Conservation (phyloP, 2,113 vertebrate genomes). For the Cyphomyrus discorhynchus region DNA sequence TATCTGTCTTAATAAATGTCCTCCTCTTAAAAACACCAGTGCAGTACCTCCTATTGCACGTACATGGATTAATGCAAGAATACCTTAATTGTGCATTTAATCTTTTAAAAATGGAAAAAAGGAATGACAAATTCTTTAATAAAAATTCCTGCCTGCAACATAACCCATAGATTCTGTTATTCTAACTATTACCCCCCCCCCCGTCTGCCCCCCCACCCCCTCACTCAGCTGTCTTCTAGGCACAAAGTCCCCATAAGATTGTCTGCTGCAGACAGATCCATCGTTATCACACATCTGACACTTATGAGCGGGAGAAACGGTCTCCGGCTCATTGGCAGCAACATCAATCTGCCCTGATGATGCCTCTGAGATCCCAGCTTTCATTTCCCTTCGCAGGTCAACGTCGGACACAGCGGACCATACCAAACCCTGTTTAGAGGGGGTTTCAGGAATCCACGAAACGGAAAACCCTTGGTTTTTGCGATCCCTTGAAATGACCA, state of each 20-base stretch:
- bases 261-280: slow-evolving; percentile 32
- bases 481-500: neutral
- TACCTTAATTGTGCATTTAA: neutral
- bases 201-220: neutral
- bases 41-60: neutral
- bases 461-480: neutral
- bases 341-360: slow-evolving; percentile 40
- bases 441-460: neutral
- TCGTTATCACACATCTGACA: slow-evolving; percentile 41
- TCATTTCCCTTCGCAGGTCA: slow-evolving; percentile 21
- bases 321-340: slow-evolving; percentile 44
- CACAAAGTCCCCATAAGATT: neutral
- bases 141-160: neutral
- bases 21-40: neutral
- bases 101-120: neutral
- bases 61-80: neutral
- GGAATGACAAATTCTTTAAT: neutral
- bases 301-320: slow-evolving; percentile 42
- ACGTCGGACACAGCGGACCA: slow-evolving; percentile 32
- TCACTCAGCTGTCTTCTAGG: neutral
- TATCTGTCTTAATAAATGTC: neutral
- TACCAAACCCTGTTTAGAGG: slow-evolving; percentile 46
- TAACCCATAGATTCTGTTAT: neutral
- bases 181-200: neutral
- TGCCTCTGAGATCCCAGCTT: slow-evolving; percentile 36